Base-by-base conservation (phyloP, 1,140 invertebrate genomes). In the Lepidostoma basale region DNA sequence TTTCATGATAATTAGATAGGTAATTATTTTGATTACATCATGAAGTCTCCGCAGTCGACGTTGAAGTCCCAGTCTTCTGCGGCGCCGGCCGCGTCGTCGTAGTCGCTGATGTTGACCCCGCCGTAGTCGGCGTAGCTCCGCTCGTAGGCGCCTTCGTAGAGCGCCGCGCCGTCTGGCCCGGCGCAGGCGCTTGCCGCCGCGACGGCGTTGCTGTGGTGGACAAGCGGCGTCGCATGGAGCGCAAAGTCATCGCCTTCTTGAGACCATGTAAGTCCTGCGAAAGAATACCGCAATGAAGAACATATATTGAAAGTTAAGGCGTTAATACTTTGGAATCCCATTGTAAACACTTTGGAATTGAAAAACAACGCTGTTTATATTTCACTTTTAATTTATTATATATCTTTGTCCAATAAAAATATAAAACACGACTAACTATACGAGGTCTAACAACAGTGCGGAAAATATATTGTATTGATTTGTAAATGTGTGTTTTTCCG, bases 21-120 rank as follows among this genome's bases (percentile, higher is more conserved):
- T 28, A 28, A 45, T 14, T 20, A 14, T n/a, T 45, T 25, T 8
- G 33, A 76, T 84, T 85, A 87, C 81, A 87, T 86, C 83, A 87
- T 86, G 73, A 87, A 87, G 68, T 87, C 85, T 2, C 85, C 85
- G 75, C 85, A 87, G 69, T 87, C 85, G 49, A 87, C 84, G 47
- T 85, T 84, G 69, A 86, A 85, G 74, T 87, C 85, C 77, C 85
- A 87, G 69, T 87, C 85, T 67, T 87, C 85, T n/a, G 84, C 84
- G 18, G 81, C 83, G n/a, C 77, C 79, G 5, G 79, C 67, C 59
- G 80, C 78, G 39, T 85, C 82, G 54, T 81, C 85, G 6, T 80
- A 78, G 23, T 85, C 85, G 70, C 86, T 84, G 14, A 80, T 79
- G 69, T 81, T 79, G 52, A 81, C 78, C 40, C 78, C 79, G 4